Evolutionary conservation across 2,888 invertebrate species (phyloP).

Genomic region (Chalcis sispes): DNA sequence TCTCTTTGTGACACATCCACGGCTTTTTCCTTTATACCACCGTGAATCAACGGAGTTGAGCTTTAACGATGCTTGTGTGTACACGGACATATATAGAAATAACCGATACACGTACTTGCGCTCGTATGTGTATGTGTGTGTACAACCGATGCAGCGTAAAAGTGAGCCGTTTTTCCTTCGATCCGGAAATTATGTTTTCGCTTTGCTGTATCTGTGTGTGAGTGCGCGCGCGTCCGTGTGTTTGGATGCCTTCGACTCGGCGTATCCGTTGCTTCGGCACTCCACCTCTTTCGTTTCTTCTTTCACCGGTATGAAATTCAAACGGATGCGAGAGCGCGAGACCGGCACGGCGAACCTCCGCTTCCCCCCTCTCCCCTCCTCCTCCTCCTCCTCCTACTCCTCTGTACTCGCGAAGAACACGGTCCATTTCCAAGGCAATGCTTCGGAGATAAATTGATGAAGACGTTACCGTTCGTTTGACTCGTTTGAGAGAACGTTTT

Average conservation of each 20-base stretch:
- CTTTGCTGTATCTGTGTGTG: too few relatives aligned
- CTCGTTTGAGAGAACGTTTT: slow-evolving; percentile 27
- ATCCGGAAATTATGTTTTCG: slow-evolving; percentile 67
- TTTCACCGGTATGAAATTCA: slow-evolving; percentile 27
- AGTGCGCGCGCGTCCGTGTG: too few relatives aligned
- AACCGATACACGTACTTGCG: background rate
- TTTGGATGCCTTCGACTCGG: slow-evolving; percentile 9
- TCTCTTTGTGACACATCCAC: background rate
- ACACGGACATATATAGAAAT: slow-evolving; percentile 9
- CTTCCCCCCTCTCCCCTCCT: too few relatives aligned
- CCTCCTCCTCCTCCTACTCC: too few relatives aligned
- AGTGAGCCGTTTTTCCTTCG: slow-evolving; percentile 62
- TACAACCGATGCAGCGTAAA: slow-evolving; percentile 67
- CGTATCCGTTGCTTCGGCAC: too few relatives aligned
- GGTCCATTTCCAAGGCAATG: slow-evolving; percentile 51
- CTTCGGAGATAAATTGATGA: slow-evolving; percentile 49
- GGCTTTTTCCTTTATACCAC: background rate
- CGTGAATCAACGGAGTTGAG: too few relatives aligned
- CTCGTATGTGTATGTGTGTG: background rate
- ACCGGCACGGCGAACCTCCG: background rate
- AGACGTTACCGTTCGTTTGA: slow-evolving; percentile 19
- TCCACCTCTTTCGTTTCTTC: background rate
- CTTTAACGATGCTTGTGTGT: too few relatives aligned
- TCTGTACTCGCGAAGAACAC: too few relatives aligned
- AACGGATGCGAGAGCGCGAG: slow-evolving; percentile 32